Base-by-base conservation (phyloP, 2,113 vertebrate species). In the Rhegmatorhina hoffmannsi region DNA sequence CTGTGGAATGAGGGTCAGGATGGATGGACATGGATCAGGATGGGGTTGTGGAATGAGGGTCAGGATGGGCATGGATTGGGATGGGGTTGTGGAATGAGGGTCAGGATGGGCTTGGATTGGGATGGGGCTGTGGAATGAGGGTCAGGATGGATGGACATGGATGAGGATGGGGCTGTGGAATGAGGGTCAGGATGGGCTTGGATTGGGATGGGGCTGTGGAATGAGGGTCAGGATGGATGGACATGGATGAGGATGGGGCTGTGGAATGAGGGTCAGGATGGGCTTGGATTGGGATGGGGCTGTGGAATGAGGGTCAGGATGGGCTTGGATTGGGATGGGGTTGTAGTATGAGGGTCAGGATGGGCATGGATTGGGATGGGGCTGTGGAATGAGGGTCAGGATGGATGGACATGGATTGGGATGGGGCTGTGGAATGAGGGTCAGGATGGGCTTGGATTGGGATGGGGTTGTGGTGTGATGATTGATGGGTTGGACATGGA, bases 121-220 rank as follows among this genome's bases (percentile, higher is more conserved):
- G 98, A 98, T 94, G 98, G 98, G 69, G 98, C 98, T 66, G 97
- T 99, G 91, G 98, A 53, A 29, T 11, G 62, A 34, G 24, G 33
- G 55, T n/a, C 33, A n/a, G 11, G 40, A 40, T 40, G 40, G 40
- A 40, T n/a, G n/a, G n/a, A n/a, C 97, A 98, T 0, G 15, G 96
- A 98, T 97, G 96, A 90, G 92, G 98, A 98, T 94, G 98, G 98
- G 69, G 98, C 98, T 66, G 97, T 99, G 91, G 98, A 28, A 6
- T 0, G 1, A 24, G 26, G 12, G 46, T 10, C 0, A 1, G 36
- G 36, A 36, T 36, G 11, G 98, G 98, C 0, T 17, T 53, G 16
- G 96, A 98, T 97, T 96, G 90, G 92, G 98, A 98, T 94, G 98
- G 98, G 69, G 98, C 98, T 66, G 97, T 99, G 91, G 98, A 28